Evolutionary conservation across 2,113 vertebrate genomes (phyloP), one percentile per base, ranked within the genome.

Genomic region (Pantherophis guttatus): DNA sequence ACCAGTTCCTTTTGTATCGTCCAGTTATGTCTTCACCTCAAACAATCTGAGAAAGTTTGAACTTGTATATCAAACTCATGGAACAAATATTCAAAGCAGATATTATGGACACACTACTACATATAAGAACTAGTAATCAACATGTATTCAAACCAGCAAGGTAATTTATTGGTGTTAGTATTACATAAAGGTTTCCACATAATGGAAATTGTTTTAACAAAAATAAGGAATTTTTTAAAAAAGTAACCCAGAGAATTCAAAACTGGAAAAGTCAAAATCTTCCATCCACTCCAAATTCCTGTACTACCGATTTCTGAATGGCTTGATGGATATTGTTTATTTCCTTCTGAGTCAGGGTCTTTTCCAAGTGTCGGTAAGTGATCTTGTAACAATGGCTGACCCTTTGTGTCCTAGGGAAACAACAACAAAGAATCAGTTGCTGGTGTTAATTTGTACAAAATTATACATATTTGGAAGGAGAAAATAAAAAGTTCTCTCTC

Each of bases 321-420:
- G 98, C 97, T 57, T 90, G 95, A 94, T 99, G 99, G 94, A 99
- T 2, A 0, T 0, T 86, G 5, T 94, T 91, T 70, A 99, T 98
- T 96, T 99, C 99, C 0, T 95, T 96, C 95, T 99, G 98, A 1
- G 98, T 98, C 91, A 99, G 95, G 2, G 99, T 99, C 88, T 98
- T 98, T 97, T 99, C 99, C 92, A 98, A 98, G 98, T 99, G 99
- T 10, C 99, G 98, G 97, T 99, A 99, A 48, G 96, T 54, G 94
- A 99, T 98, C 0, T 98, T 98, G 96, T 99, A 99, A 96, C 99
- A 99, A 52, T 98, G 98, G 95, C 99, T 99, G 95, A 97, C 96
- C 97, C 98, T 98, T 90, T 97, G 97, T 0, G 98, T 99, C 98
- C 99, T 99, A 54, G 70, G 75, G 93, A 95, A 93, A 94, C 0